Conservation (phyloP, 2,888 invertebrate genomes). For the Abrostola triplasia region DNA sequence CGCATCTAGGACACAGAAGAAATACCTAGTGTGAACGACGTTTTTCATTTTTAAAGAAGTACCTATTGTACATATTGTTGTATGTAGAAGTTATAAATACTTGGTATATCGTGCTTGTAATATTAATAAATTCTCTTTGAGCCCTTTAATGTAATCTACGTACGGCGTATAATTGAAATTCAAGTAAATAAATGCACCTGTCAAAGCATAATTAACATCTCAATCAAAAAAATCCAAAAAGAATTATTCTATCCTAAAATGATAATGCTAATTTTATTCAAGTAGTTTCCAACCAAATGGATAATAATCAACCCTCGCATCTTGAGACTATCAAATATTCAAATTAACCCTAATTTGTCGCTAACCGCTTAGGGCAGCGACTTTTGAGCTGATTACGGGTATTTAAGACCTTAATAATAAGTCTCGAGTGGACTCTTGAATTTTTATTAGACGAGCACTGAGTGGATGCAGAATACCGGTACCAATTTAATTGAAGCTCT, state of each 20-base stretch:
- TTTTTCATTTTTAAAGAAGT: too few species aligned
- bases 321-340: slow-evolving; percentile 72
- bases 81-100: too few species aligned
- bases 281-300: slow-evolving; percentile 66
- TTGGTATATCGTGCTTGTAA: too few species aligned
- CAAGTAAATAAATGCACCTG: too few species aligned
- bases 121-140: too few species aligned
- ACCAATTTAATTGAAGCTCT: slow-evolving; percentile 1
- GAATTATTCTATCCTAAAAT: slow-evolving; percentile 27
- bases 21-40: too few species aligned
- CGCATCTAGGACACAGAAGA: too few species aligned
- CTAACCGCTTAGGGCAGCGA: slow-evolving; percentile 67
- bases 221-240: slow-evolving; percentile 15
- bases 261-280: slow-evolving; percentile 73
- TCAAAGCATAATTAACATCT: neutral
- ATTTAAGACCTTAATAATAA: slow-evolving; percentile 66
- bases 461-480: slow-evolving; percentile 11
- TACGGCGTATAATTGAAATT: too few species aligned
- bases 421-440: slow-evolving; percentile 58
- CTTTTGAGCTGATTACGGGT: slow-evolving; percentile 71
- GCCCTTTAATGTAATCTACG: too few species aligned
- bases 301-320: slow-evolving; percentile 57
- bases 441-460: slow-evolving; percentile 44
- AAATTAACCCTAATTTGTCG: slow-evolving; percentile 76
- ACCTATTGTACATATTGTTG: too few species aligned